Evolutionary conservation across 2,797 vertebrate genomes (phyloP), one percentile per base, ranked within the genome.

Genomic region (Margarornis squamiger): DNA sequence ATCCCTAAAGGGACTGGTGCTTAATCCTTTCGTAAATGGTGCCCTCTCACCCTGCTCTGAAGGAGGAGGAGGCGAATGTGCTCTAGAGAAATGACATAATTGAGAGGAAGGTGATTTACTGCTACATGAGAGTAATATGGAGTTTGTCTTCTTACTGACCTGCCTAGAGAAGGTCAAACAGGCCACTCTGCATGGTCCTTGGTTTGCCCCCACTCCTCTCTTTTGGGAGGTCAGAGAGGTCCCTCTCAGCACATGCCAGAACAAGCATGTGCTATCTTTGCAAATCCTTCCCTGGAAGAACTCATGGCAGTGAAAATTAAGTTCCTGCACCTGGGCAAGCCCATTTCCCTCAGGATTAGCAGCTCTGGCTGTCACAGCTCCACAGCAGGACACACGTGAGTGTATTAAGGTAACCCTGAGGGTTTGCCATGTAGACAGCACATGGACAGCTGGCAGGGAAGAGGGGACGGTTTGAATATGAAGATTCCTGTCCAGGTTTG

Each of bases 31-130:
- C 29, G 6, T 49, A 54, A 73, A 9, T 2, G 24, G 72, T 92
- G 93, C 89, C 91, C 88, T 94, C 83, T 79, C n/a, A 85, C 88
- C 88, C 88, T 1, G 6, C 66, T 82, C 59, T 68, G 91, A 48
- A 65, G 70, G 70, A 90, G 79, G 57, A 77, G 66, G 80, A 45
- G 52, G 62, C 11, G 59, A 86, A 86, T 61, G 57, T 2, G 18
- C 74, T 59, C 48, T 52, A n/a, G 43, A 78, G 79, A 57, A 92
- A 61, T 57, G 21, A 81, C 38, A 7, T 70, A 72, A 93, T 88
- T 81, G 62, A 90, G 66, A 86, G 38, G 22, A 78, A 88, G 65
- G 66, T 59, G 93, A 81, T 86, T 55, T 58, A 10, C 58, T 62
- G 73, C 46, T 80, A 72, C 74, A 72, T 52, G 38, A 46, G 65